These are phyloP conservation scores for Tachystola acroxantha DNA, from an alignment of 2,888 invertebrate species.

Conservation along the genomic window DNA sequence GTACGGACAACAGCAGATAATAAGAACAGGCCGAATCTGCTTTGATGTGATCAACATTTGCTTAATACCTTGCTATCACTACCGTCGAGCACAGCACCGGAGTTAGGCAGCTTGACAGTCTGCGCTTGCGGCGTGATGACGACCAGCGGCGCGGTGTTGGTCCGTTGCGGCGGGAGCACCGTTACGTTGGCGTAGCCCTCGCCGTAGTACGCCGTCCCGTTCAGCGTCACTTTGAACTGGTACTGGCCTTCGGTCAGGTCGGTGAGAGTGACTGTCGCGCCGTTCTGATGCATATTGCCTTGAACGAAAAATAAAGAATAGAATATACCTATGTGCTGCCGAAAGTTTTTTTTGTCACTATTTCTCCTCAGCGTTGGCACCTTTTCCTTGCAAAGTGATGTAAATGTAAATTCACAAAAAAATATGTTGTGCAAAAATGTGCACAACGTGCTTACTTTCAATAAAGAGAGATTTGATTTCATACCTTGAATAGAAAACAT, in stretches of 20 bases:
- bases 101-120: constrained; percentile 92
- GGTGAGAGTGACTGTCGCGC: constrained; percentile 88
- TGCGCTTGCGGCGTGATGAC: constrained; percentile 91
- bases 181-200: constrained; percentile 94
- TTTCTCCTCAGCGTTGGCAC: no score
- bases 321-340: background rate
- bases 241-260: constrained; percentile 93
- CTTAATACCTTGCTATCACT: constrained; percentile 82
- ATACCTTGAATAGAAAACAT: no score
- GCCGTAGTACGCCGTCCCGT: constrained; percentile 86
- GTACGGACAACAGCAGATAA: no score
- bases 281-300: constrained; percentile 90
- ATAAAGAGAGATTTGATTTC: background rate
- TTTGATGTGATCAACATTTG: no score
- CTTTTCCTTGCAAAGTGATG: no score
- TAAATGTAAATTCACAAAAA: no score
- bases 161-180: constrained; percentile 89
- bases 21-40: no score
- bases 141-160: constrained; percentile 90
- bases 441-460: no score
- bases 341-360: background rate
- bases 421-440: no score
- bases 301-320: constrained; percentile 26
- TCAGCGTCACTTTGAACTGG: constrained; percentile 89
- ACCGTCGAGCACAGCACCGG: constrained; percentile 93